Conservation (phyloP, 2,797 vertebrate genomes). For the Myripristis murdjan region DNA sequence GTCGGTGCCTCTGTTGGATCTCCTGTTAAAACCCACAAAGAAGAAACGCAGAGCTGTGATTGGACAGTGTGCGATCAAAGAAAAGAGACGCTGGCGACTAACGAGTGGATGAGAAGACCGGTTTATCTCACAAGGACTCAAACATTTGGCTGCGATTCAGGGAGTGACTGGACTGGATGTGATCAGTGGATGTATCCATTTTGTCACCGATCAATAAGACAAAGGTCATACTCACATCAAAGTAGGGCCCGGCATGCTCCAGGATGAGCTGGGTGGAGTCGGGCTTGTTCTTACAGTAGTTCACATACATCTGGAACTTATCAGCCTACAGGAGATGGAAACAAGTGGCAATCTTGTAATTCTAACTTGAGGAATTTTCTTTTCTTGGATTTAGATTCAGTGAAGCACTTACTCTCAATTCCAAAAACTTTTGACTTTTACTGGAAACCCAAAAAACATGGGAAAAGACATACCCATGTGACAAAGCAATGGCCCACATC, state of each 20-base stretch:
- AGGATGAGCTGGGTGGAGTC: slow-evolving; percentile 98
- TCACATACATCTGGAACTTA: slow-evolving; percentile 99
- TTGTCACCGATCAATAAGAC: neutral
- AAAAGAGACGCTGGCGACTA: no score
- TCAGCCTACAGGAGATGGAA: slow-evolving; percentile 90
- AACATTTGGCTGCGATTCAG: slow-evolving; percentile 5
- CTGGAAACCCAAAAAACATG: no score
- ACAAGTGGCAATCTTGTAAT: no score
- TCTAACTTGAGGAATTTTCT: no score
- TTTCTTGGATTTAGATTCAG: no score
- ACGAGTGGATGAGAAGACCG: no score
- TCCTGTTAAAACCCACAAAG: slow-evolving; percentile 90
- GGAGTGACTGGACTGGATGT: neutral
- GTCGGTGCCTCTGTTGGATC: slow-evolving; percentile 96
- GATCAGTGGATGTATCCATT: neutral
- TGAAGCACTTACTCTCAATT: no score
- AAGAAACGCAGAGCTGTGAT: no score
- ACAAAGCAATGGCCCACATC: slow-evolving; percentile 99
- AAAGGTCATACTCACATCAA: slow-evolving; percentile 92
- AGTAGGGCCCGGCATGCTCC: slow-evolving; percentile 96
- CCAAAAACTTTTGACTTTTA: no score
- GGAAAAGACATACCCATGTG: slow-evolving; percentile 90
- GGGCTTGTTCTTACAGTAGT: slow-evolving; percentile 98
- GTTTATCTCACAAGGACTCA: no score
- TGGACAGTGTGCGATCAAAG: no score